Base-by-base conservation (phyloP, 2,113 vertebrate genomes). In the Mormyrus iriodes region DNA sequence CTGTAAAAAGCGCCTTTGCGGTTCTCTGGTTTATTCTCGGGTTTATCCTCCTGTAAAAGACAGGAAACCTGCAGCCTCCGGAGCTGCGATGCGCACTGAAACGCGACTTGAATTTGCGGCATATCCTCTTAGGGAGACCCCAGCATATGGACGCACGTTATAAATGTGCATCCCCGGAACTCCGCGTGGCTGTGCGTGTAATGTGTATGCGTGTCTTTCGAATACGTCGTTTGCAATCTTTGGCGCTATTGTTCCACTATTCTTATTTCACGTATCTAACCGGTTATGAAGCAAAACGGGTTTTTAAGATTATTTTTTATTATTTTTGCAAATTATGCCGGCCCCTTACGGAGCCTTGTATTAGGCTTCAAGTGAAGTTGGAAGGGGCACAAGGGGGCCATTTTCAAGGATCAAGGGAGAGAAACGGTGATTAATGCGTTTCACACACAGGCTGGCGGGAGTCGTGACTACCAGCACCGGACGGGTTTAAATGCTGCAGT, bases 381-480 rank as follows among this genome's bases (percentile, higher is more conserved):
- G 13, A 39, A 39, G 21, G 86, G 17, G 55, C 86, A 44, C 17
- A 21, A 65, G 35, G 53, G 39, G 42, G 39, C 9, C 49, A n/a
- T 53, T 51, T 86, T 31, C 84, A n/a, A 17, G 49, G 86, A 86
- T 17, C 86, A n/a, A 3, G 35, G 39, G 31, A 21, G 35, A 19
- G 39, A 44, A 58, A 61, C 53, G 52, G 15, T 87, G 53, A 58
- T 44, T 61, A 65, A 61, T 61, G 86, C 53, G 31, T 42, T 52
- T 48, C 46, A 27, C 21, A 53, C 48, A 19, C 44, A 52, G 15
- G 85, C 48, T 31, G 85, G 31, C 35, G 52, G 53, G 86, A 42
- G 86, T 87, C 86, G 86, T 87, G 86, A 87, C 86, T 87, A 87
- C n/a, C 17, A 6, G 86, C 86, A 87, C 53, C 86, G 44, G 86